Percentiles rank a stretch among this genome's conserved stretches.
Evolutionary conservation across 53 echinoderm and acorn worm genomes (phyloP).

Genomic region (Paelopatides confundens): DNA sequence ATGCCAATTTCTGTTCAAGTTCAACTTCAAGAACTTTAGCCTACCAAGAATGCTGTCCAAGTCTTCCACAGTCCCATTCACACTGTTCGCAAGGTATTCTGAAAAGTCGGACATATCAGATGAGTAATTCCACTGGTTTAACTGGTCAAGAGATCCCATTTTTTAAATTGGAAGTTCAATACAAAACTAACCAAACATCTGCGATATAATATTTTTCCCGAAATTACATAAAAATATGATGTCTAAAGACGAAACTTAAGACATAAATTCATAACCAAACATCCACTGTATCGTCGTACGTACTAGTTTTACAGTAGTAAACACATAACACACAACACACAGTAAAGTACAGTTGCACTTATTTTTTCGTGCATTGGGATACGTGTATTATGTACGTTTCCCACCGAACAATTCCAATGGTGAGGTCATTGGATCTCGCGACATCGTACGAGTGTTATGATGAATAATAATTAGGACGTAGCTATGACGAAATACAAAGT

Average conservation of each 20-base stretch:
- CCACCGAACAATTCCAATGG: neutral
- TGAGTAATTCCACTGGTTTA: neutral
- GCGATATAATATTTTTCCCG: no score
- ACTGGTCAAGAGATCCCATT: neutral
- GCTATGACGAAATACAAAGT: neutral
- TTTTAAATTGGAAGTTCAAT: neutral
- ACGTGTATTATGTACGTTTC: neutral
- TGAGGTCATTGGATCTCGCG: constrained; percentile 8
- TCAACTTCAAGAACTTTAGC: no score
- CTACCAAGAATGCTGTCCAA: neutral
- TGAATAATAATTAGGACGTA: neutral
- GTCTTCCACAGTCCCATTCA: neutral
- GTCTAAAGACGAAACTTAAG: no score
- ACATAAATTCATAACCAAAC: no score
- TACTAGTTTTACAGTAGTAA: no score
- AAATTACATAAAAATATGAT: no score
- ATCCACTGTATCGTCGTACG: no score
- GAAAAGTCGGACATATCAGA: constrained; percentile 3
- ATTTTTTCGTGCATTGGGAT: neutral
- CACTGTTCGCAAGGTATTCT: neutral
- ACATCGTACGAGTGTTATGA: neutral
- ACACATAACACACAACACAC: no score
- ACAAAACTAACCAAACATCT: neutral
- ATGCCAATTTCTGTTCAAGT: no score
- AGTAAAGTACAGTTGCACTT: no score